These are phyloP conservation scores for Cercocebus atys DNA, from an alignment of 2,113 vertebrate species.

Conservation along the genomic window DNA sequence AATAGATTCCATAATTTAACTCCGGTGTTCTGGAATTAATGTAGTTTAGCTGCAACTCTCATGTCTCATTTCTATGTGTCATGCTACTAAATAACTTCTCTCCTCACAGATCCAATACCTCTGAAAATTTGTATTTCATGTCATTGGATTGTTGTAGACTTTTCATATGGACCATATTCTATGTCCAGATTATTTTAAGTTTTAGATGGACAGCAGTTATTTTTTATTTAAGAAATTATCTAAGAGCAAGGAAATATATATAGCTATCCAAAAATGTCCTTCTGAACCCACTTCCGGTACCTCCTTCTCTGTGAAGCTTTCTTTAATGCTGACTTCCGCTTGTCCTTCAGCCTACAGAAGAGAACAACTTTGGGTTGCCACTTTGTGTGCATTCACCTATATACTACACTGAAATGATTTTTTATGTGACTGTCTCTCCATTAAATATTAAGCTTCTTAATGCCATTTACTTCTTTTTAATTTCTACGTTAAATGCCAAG, in stretches of 20 bases:
- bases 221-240: not conserved
- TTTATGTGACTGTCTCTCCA: not conserved
- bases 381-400: not conserved
- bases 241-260: not conserved
- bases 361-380: not conserved
- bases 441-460: not conserved
- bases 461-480: not conserved
- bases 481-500: not conserved
- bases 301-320: not conserved
- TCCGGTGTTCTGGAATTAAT: not conserved
- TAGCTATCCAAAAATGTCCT: not conserved
- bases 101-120: not conserved
- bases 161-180: not conserved
- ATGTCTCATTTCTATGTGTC: not conserved
- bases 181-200: conserved; percentile 7
- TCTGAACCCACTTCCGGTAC: not conserved
- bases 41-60: not conserved
- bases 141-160: not conserved
- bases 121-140: not conserved
- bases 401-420: not conserved
- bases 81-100: not conserved
- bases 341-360: not conserved
- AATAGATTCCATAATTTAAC: not conserved
- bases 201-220: not conserved
- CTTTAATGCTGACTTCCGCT: not conserved